Evolutionary conservation across 1,140 invertebrate species (phyloP).

Genomic region (Drosophila simulans): DNA sequence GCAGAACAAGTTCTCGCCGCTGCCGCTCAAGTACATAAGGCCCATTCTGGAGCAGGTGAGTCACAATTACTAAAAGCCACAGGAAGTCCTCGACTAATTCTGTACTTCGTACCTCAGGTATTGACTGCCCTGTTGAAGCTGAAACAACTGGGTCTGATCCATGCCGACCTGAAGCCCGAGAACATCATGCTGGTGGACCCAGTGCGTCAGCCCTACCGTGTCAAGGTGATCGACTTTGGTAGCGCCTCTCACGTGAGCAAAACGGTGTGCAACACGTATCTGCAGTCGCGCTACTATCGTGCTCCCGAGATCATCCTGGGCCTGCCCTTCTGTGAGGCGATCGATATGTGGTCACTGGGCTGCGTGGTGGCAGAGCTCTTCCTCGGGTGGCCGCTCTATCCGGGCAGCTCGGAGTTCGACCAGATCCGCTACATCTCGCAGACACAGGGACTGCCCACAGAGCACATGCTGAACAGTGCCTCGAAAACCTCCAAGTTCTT

Average conservation of each 20-base stretch:
- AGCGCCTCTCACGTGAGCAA: constrained; percentile 99
- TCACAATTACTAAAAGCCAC: not conserved
- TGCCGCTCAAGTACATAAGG: constrained; percentile 98
- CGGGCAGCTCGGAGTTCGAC: constrained; percentile 99
- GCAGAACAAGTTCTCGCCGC: constrained; percentile 99
- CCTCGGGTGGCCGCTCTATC: constrained; percentile 99
- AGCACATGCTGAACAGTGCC: constrained; percentile 99
- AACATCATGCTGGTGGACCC: constrained; percentile 99
- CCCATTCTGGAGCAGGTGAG: constrained; percentile 98
- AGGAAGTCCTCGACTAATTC: not conserved
- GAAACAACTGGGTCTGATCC: constrained; percentile 98
- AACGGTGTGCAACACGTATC: constrained; percentile 99
- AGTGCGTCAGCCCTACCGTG: constrained; percentile 96
- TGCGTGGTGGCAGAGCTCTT: constrained; percentile 99
- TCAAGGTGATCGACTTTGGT: constrained; percentile 99
- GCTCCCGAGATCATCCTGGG: constrained; percentile 99
- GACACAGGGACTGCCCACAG: constrained; percentile 94
- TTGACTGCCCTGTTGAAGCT: constrained; percentile 98
- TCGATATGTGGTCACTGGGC: constrained; percentile 99
- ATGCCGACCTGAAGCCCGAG: constrained; percentile 99
- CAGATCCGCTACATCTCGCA: constrained; percentile 95
- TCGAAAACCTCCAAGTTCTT: constrained; percentile 99
- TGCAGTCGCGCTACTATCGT: constrained; percentile 99
- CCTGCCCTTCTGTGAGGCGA: constrained; percentile 99
- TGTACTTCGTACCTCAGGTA: constrained; percentile 49